phyloP scores from a whole-genome alignment of 1,140 invertebrate genomes.

The Yoshiicerus persimilis region DNA sequence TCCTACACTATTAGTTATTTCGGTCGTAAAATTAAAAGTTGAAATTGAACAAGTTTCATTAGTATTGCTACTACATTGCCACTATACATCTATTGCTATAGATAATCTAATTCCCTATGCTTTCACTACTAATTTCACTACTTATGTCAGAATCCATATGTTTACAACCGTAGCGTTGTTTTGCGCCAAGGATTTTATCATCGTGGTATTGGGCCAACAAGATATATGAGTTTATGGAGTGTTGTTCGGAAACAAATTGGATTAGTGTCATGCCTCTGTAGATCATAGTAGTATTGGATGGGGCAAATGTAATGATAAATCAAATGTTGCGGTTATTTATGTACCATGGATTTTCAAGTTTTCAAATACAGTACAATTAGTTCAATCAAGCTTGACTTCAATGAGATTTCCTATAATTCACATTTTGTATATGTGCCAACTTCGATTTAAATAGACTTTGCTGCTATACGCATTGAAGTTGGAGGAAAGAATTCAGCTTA shows the following conservation, averaged over 20 bases:
- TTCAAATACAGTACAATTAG: too few relatives aligned
- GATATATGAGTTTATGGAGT: not conserved
- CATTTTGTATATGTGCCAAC: too few relatives aligned
- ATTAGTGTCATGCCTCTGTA: not conserved
- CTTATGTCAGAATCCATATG: not conserved
- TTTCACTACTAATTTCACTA: not conserved
- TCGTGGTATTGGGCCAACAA: not conserved
- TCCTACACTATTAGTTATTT: not conserved
- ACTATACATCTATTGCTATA: not conserved
- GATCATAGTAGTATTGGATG: not conserved
- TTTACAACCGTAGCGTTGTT: not conserved
- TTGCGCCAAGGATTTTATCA: not conserved
- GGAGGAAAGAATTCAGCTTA: too few relatives aligned
- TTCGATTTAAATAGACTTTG: too few relatives aligned
- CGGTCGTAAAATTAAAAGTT: not conserved
- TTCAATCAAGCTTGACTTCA: too few relatives aligned
- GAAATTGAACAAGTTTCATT: not conserved
- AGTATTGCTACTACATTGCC: not conserved
- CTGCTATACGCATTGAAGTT: too few relatives aligned
- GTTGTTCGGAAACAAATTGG: not conserved
- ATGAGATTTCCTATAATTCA: too few relatives aligned
- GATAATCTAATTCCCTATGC: not conserved
- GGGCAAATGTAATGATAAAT: not conserved
- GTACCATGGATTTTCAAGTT: not conserved
- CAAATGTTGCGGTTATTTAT: not conserved